Percentiles rank a stretch among this genome's conserved stretches.
phyloP scores from a whole-genome alignment of 2,888 invertebrate genomes.

The Rhimphoctona megacephalus region DNA sequence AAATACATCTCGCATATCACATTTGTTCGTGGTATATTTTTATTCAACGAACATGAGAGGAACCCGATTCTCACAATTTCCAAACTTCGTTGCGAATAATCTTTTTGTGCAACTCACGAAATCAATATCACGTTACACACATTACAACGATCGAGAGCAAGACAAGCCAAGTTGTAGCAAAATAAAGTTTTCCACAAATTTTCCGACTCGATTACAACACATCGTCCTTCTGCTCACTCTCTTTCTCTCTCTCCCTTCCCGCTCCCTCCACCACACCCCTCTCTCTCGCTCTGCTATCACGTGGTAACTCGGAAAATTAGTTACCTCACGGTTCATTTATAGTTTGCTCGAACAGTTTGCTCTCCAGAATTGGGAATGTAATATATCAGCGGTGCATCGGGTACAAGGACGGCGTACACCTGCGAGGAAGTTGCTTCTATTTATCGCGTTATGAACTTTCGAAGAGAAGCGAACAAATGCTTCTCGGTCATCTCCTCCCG shows the following conservation, averaged over 20 bases:
- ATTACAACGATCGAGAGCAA: background rate
- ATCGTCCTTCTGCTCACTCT: constrained; percentile 15
- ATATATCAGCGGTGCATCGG: constrained; percentile 24
- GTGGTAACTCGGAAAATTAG: constrained; percentile 52
- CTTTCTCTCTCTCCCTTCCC: too few relatives aligned
- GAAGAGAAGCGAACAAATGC: constrained; percentile 52
- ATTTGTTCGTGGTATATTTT: background rate
- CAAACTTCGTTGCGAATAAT: background rate
- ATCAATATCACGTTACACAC: background rate
- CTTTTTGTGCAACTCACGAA: background rate
- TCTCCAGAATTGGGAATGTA: constrained; percentile 37
- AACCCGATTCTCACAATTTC: background rate
- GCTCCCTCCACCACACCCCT: too few relatives aligned
- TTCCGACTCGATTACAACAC: constrained; percentile 43
- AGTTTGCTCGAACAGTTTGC: constrained; percentile 49
- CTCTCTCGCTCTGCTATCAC: background rate
- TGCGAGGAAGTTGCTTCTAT: background rate
- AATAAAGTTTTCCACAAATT: constrained; percentile 37
- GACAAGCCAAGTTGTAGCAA: background rate
- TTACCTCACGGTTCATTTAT: constrained; percentile 50
- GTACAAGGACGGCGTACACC: background rate
- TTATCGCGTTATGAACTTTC: constrained; percentile 54
- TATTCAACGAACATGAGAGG: background rate
- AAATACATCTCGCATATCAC: background rate
- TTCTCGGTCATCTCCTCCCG: constrained; percentile 15